Percentiles rank a stretch among this genome's conserved stretches.
Conservation (phyloP, 2,797 vertebrate species). For the Chelonia mydas region DNA sequence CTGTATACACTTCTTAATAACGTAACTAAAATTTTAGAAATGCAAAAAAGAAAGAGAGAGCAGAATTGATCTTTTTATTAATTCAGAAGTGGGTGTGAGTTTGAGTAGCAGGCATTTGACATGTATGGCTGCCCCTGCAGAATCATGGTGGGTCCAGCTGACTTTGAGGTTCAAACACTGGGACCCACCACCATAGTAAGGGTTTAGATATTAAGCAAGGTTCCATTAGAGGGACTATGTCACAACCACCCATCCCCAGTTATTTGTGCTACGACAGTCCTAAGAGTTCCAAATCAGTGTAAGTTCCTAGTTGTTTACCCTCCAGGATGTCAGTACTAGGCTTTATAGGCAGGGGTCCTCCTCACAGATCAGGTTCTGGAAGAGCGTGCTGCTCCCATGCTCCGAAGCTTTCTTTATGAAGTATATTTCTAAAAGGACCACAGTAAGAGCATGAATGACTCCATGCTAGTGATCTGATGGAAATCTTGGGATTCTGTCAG, state of each 20-base stretch:
- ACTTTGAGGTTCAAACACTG: accelerated
- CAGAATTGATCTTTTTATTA: background rate
- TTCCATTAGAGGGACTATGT: background rate
- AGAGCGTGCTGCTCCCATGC: background rate
- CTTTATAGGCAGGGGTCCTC: background rate
- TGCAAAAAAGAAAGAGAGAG: background rate
- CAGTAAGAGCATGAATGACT: background rate
- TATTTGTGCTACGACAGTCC: background rate
- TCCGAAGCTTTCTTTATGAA: background rate
- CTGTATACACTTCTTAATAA: background rate
- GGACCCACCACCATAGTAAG: accelerated
- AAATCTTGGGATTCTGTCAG: background rate
- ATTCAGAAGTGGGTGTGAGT: background rate
- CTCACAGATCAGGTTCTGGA: background rate
- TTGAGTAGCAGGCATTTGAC: background rate
- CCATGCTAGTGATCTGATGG: accelerated
- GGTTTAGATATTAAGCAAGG: background rate
- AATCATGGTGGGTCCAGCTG: background rate
- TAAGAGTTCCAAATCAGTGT: background rate
- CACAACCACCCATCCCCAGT: background rate
- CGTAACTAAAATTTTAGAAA: background rate
- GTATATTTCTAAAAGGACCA: background rate
- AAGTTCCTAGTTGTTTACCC: background rate
- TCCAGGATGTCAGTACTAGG: background rate
- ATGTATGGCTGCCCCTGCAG: background rate